Conservation (phyloP, 1,140 invertebrate genomes). For the Orchesella cincta region DNA sequence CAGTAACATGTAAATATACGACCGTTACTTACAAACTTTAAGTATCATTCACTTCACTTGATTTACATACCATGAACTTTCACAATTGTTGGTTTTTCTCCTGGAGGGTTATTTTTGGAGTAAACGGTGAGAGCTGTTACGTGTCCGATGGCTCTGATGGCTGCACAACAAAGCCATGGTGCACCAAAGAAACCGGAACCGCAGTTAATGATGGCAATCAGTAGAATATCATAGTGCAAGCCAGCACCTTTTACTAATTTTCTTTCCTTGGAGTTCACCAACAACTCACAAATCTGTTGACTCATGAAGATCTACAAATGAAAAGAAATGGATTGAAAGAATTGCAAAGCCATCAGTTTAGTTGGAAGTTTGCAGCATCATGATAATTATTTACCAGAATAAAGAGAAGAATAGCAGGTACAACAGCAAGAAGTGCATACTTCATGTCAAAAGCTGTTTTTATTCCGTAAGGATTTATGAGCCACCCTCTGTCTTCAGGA, state of each 20-base stretch:
- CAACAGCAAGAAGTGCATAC: slow-evolving; percentile 45
- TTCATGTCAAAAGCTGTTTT: slow-evolving; percentile 51
- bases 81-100: slow-evolving; percentile 49
- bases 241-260: slow-evolving; percentile 56
- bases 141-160: slow-evolving; percentile 53
- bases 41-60: background rate
- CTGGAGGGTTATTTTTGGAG: slow-evolving; percentile 49
- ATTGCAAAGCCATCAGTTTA: background rate
- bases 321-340: background rate
- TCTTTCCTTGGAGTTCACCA: slow-evolving; percentile 47
- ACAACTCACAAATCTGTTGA: slow-evolving; percentile 40
- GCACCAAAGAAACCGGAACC: slow-evolving; percentile 58
- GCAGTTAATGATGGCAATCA: slow-evolving; percentile 56
- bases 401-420: slow-evolving; percentile 55
- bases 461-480: slow-evolving; percentile 53
- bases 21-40: background rate
- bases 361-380: background rate
- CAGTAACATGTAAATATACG: background rate
- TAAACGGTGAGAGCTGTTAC: slow-evolving; percentile 49
- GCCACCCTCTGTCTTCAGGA: slow-evolving; percentile 53
- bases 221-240: slow-evolving; percentile 58
- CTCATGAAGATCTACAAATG: slow-evolving; percentile 37
- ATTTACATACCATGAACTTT: slow-evolving; percentile 40
- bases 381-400: slow-evolving; percentile 54
- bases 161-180: slow-evolving; percentile 61